A percentile compares a stretch with the other conserved stretches of the same genome.
Evolutionary conservation across 2,113 vertebrate species (phyloP).

Genomic region (Saccopteryx bilineata): DNA sequence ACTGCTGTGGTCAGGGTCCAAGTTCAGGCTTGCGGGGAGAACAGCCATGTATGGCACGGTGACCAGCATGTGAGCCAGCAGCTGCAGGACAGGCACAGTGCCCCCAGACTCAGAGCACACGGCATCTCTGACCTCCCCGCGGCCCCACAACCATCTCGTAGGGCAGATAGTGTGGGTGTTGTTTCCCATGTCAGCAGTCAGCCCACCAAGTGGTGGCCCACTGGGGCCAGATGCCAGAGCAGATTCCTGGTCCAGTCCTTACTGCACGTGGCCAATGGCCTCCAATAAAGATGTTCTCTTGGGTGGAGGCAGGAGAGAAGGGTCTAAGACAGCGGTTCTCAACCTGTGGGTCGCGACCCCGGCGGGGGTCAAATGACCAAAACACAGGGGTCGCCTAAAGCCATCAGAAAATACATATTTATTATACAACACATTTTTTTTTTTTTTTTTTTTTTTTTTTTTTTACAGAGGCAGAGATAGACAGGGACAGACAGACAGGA

Average conservation of each 20-base stretch:
- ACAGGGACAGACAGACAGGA: too few relatives aligned
- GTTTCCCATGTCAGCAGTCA: not conserved
- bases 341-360: too few relatives aligned
- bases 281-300: not conserved
- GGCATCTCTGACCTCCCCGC: not conserved
- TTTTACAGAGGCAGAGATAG: too few relatives aligned
- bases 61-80: not conserved
- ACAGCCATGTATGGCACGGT: fast-evolving
- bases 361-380: too few relatives aligned
- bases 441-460: too few relatives aligned
- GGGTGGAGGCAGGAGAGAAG: not conserved
- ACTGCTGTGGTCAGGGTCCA: not conserved
- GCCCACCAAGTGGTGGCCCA: not conserved
- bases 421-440: too few relatives aligned
- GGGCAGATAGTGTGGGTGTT: not conserved
- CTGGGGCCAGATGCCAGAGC: not conserved
- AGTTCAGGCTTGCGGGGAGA: too few relatives aligned
- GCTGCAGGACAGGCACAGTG: not conserved
- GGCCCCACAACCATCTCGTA: not conserved
- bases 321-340: not conserved
- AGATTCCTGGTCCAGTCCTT: not conserved
- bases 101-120: not conserved
- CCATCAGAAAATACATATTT: too few relatives aligned
- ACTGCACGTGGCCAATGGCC: not conserved
- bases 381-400: too few relatives aligned